These are phyloP conservation scores for Acipenser oxyrinchus DNA, from an alignment of 2,797 vertebrate species.

Conservation along the genomic window DNA sequence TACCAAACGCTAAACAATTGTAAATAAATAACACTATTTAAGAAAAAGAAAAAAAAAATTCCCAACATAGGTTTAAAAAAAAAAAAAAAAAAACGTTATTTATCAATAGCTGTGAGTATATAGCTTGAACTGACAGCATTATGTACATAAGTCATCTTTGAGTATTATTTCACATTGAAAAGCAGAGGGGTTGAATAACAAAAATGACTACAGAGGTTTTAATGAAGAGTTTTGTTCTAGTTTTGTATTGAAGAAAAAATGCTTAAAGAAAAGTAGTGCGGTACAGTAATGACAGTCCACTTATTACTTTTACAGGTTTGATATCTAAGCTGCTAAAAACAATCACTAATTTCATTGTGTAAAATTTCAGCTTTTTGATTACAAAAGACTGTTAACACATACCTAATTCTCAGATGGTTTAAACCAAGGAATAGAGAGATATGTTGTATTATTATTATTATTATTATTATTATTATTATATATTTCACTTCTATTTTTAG, in stretches of 20 bases:
- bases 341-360: slow-evolving; percentile 73
- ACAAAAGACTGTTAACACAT: slow-evolving; percentile 66
- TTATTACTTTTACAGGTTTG: slow-evolving; percentile 58
- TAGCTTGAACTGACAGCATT: slow-evolving; percentile 81
- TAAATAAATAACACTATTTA: slow-evolving; percentile 87
- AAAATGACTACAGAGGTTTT: slow-evolving; percentile 77
- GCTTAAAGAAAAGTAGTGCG: slow-evolving; percentile 55
- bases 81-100: slow-evolving; percentile 66
- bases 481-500: slow-evolving; percentile 36
- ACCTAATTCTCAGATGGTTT: slow-evolving; percentile 51
- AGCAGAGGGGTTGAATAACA: slow-evolving; percentile 71
- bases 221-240: slow-evolving; percentile 83
- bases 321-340: slow-evolving; percentile 82
- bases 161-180: slow-evolving; percentile 99
- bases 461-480: too few species aligned
- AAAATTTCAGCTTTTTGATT: slow-evolving; percentile 43
- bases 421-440: slow-evolving; percentile 30
- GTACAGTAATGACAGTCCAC: slow-evolving; percentile 70
- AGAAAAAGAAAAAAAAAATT: slow-evolving; percentile 46
- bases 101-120: slow-evolving; percentile 79
- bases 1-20: slow-evolving; percentile 69
- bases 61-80: slow-evolving; percentile 41
- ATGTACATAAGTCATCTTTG: slow-evolving; percentile 89
- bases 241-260: slow-evolving; percentile 75
- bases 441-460: slow-evolving; percentile 10